Evolutionary conservation across 2,113 vertebrate species (phyloP).

Genomic region (Larimichthys polyactis): DNA sequence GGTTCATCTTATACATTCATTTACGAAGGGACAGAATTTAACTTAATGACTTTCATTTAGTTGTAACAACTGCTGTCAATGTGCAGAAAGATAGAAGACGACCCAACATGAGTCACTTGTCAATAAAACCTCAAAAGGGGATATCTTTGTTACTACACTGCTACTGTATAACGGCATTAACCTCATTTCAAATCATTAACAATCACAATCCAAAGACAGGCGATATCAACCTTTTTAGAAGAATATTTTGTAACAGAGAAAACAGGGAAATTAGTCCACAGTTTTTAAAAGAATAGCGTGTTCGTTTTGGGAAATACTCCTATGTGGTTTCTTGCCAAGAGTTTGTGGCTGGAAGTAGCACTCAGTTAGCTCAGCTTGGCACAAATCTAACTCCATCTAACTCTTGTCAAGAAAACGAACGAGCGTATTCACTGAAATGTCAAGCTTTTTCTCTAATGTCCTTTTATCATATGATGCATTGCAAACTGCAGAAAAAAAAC

Average conservation of each 20-base stretch:
- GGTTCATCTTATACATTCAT: conserved; percentile 65
- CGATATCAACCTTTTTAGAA: neutral
- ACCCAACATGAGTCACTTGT: conserved; percentile 80
- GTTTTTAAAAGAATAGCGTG: neutral
- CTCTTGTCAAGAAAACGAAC: neutral
- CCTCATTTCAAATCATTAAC: neutral
- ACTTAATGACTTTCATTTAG: conserved; percentile 18
- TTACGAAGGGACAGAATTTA: conserved; percentile 51
- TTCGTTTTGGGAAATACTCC: neutral
- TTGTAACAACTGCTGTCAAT: conserved; percentile 29
- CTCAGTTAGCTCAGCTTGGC: conserved; percentile 3
- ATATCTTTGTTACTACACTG: neutral
- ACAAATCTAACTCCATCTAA: neutral
- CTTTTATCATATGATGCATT: conserved; percentile 9
- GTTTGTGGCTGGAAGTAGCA: neutral
- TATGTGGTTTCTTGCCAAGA: neutral
- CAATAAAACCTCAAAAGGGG: conserved; percentile 32
- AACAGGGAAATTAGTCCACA: no score
- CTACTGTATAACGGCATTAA: neutral
- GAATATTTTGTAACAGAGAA: neutral
- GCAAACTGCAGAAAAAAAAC: conserved; percentile 30
- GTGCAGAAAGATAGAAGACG: conserved; percentile 51
- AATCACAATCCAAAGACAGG: neutral
- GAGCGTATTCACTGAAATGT: neutral
- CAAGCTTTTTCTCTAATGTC: neutral